phyloP scores from a whole-genome alignment of 2,797 vertebrate genomes.

The Aulostomus chinensis region DNA sequence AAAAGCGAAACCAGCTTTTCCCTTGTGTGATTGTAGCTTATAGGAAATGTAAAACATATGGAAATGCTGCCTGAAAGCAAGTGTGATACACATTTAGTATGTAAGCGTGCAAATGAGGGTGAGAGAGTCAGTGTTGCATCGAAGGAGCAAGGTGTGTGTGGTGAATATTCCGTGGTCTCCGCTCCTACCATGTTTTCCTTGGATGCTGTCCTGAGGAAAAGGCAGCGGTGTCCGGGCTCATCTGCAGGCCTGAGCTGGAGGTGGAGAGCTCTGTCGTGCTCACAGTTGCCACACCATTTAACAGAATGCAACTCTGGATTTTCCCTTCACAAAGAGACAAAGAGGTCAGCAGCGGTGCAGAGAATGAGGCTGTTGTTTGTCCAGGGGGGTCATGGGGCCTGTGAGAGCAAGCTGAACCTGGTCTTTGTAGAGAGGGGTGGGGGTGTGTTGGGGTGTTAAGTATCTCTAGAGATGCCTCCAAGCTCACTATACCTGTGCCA shows the following conservation, averaged over 20 bases:
- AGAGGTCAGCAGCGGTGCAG: slow-evolving; percentile 83
- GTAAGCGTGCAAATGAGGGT: slow-evolving; percentile 5
- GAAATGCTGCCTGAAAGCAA: not conserved
- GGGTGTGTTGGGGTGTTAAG: slow-evolving; percentile 35
- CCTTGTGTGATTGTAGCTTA: slow-evolving; percentile 2
- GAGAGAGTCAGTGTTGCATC: too few species aligned
- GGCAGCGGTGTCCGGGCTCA: slow-evolving; percentile 56
- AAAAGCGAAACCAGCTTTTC: slow-evolving; percentile 32
- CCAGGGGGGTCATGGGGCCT: slow-evolving; percentile 74
- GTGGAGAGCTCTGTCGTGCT: slow-evolving; percentile 54
- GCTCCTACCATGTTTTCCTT: slow-evolving; percentile 78
- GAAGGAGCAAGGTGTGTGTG: slow-evolving; percentile 23
- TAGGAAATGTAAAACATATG: not conserved
- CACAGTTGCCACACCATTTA: slow-evolving; percentile 64
- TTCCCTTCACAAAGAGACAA: slow-evolving; percentile 85
- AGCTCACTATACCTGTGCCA: slow-evolving; percentile 72
- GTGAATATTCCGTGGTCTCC: slow-evolving; percentile 13
- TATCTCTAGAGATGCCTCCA: slow-evolving; percentile 80
- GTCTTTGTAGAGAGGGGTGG: slow-evolving; percentile 67
- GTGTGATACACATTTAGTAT: too few species aligned
- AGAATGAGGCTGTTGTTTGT: slow-evolving; percentile 87
- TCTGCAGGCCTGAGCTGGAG: slow-evolving; percentile 55
- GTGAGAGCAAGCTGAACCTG: slow-evolving; percentile 74
- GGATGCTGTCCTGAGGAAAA: slow-evolving; percentile 40
- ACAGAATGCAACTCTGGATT: slow-evolving; percentile 84